These are phyloP conservation scores for Arrhopalites spinosus DNA, from an alignment of 2,888 invertebrate species.

Conservation along the genomic window DNA sequence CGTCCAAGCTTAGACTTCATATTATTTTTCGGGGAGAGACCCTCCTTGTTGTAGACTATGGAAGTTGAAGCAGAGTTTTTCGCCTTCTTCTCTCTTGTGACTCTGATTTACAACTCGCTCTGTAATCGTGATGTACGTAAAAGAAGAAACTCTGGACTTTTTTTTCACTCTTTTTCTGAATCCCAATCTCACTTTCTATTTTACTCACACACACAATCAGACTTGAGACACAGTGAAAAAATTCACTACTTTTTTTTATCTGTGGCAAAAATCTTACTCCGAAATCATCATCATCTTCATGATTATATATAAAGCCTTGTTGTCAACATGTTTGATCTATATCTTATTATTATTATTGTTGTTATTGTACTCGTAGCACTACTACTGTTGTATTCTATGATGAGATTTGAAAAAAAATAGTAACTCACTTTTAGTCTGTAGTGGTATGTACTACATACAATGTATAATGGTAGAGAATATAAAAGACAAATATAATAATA, in stretches of 20 bases:
- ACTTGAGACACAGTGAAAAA: neutral
- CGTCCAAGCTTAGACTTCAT: neutral
- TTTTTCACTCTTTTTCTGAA: neutral
- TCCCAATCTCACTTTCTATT: no score
- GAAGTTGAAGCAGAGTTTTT: neutral
- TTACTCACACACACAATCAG: neutral
- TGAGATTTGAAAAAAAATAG: neutral
- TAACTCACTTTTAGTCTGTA: neutral
- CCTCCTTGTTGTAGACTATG: neutral
- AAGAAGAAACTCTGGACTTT: no score
- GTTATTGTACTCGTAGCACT: neutral
- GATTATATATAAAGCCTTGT: neutral
- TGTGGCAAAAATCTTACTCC: neutral
- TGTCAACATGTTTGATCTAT: neutral
- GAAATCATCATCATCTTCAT: neutral
- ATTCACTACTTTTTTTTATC: neutral
- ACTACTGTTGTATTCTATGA: neutral
- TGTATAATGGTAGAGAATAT: neutral
- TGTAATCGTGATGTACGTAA: conserved; percentile 23
- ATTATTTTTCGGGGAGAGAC: neutral
- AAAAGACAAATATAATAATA: neutral
- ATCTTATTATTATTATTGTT: neutral
- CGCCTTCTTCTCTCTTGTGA: neutral
- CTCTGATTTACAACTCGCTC: conserved; percentile 29
- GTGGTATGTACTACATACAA: neutral